phyloP scores from a whole-genome alignment of 2,888 invertebrate genomes.

The Spisula solida region DNA sequence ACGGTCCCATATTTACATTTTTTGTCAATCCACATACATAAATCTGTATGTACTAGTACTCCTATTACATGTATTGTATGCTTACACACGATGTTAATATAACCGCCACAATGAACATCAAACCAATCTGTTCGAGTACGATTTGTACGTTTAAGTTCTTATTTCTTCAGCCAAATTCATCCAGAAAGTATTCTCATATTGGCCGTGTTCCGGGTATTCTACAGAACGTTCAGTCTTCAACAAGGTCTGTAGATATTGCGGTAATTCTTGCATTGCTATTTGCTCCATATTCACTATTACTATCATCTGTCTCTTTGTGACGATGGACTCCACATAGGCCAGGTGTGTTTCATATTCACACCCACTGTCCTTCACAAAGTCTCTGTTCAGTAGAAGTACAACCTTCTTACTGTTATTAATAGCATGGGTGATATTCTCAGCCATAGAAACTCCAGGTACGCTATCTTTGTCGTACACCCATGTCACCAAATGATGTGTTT shows the following conservation, averaged over 20 bases:
- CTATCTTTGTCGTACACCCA: conserved; percentile 68
- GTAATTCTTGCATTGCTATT: conserved; percentile 40
- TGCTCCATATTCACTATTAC: conserved; percentile 62
- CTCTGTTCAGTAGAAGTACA: conserved; percentile 58
- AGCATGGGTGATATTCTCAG: conserved; percentile 66
- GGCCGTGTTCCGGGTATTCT: conserved; percentile 54
- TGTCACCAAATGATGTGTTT: conserved; percentile 39
- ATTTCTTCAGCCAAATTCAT: conserved; percentile 33
- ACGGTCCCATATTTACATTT: too few species aligned
- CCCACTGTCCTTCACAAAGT: conserved; percentile 69
- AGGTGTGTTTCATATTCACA: conserved; percentile 48
- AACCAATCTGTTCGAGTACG: too few species aligned
- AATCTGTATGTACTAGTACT: too few species aligned
- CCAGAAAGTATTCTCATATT: conserved; percentile 41
- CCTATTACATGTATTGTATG: too few species aligned
- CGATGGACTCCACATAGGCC: conserved; percentile 60
- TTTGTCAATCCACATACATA: too few species aligned
- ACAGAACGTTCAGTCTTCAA: conserved; percentile 44
- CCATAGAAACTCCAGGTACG: conserved; percentile 57
- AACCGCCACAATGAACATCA: too few species aligned
- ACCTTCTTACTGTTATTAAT: conserved; percentile 64
- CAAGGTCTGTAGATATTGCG: conserved; percentile 45
- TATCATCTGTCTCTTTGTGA: conserved; percentile 55
- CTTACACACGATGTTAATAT: too few species aligned
- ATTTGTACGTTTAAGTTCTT: neutral